Evolutionary conservation across 2,113 vertebrate genomes (phyloP).

Genomic region (Carollia perspicillata): DNA sequence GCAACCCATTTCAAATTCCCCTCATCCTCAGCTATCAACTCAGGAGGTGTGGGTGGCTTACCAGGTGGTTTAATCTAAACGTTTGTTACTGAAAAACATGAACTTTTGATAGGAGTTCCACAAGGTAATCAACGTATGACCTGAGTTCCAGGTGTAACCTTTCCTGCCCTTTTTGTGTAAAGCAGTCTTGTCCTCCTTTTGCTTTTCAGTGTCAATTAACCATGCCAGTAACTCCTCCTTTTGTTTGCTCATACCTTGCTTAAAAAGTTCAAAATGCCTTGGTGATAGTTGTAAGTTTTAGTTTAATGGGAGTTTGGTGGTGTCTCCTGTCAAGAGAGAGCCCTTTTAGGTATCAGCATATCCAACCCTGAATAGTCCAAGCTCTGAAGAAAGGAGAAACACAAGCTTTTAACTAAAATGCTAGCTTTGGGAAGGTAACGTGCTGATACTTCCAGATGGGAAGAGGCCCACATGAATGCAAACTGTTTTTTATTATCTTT

Average conservation of each 20-base stretch:
- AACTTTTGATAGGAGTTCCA: background rate
- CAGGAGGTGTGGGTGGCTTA: background rate
- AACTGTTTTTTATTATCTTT: background rate
- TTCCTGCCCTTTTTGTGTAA: background rate
- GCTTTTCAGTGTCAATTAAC: background rate
- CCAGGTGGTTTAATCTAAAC: background rate
- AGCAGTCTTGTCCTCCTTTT: background rate
- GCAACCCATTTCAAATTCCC: background rate
- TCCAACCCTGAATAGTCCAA: background rate
- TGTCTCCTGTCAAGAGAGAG: background rate
- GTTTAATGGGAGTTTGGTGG: background rate
- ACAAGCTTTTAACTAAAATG: background rate
- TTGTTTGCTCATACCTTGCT: background rate
- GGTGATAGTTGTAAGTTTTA: background rate
- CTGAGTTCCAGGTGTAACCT: background rate
- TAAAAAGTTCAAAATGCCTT: background rate
- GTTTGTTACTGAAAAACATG: background rate
- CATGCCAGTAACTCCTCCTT: background rate
- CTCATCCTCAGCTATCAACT: background rate
- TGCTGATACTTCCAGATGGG: background rate
- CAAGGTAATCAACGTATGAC: background rate
- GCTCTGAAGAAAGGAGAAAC: background rate
- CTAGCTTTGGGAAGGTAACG: background rate
- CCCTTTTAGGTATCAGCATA: background rate
- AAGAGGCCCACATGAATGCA: background rate